Evolutionary conservation across 2,888 invertebrate genomes (phyloP), one percentile per base, ranked within the genome.

Genomic region (Baccha elongata): DNA sequence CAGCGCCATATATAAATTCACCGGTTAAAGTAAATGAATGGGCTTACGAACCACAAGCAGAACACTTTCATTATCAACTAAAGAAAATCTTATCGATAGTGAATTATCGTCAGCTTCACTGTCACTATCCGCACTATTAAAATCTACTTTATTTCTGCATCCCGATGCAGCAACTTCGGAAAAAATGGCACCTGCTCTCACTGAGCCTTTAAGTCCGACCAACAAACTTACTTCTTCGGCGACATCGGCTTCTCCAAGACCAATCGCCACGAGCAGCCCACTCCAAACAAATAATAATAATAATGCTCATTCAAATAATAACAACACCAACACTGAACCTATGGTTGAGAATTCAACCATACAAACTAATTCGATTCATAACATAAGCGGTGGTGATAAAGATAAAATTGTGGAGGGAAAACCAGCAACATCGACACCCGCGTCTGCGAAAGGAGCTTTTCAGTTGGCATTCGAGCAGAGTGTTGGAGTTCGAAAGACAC

Each of bases 181-280:
- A 87, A 88, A 80, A 94, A 97, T 97, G 97, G 97, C 97, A 94
- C 97, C 97, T 93, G 97, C 97, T 93, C 94, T 97, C 92, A 95
- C 96, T 90, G 96, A 96, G 92, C 93, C 93, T 87, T 89, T 91
- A 87, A 92, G 92, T 89, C 88, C 89, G 75, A 89, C 88, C 72
- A 90, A 89, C 85, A 90, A 90, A 85, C 81, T 90, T 48, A 89
- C 91, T 71, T 91, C 87, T 86, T 87, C 86, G 80, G 86, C 88
- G 85, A 91, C 92, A 88, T 91, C 91, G 86, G 91, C 88, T 62
- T 88, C 89, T 65, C 88, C 89, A 19, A 84, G 85, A 32, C 86
- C 86, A 65, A 85, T 79, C 29, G 75, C 71, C 32, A 73, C 68
- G 17, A 60, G 73, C 46, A 85, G 62, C 67, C 65, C 74, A 0